A percentile compares a stretch with the other conserved stretches of the same genome.
Conservation (phyloP, 2,888 invertebrate genomes). For the Rotaria macrura region DNA sequence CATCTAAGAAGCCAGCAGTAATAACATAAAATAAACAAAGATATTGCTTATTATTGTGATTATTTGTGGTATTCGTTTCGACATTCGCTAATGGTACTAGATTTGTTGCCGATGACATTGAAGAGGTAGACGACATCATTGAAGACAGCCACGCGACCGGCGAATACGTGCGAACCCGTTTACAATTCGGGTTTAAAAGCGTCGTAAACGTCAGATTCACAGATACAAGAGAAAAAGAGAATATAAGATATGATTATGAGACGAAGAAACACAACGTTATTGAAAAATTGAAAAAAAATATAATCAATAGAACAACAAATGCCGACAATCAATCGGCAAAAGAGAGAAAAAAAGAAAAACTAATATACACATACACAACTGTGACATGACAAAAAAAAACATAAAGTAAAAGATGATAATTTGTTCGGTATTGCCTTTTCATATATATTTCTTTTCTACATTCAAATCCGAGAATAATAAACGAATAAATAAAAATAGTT, state of each 20-base stretch:
- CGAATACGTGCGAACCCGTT: constrained; percentile 5
- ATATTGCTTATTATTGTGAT: constrained; percentile 55
- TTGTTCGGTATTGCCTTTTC: no score
- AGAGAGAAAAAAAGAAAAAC: neutral
- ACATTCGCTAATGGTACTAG: neutral
- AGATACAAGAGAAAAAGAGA: neutral
- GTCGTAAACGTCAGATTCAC: neutral
- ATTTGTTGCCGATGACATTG: neutral
- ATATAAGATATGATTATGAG: neutral
- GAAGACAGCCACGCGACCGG: neutral
- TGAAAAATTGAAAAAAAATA: neutral
- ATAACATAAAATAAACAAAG: constrained; percentile 81
- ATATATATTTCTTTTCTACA: no score
- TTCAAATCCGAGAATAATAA: no score
- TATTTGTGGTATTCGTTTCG: neutral
- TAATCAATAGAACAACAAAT: neutral
- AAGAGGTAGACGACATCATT: neutral
- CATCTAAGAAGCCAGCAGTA: constrained; percentile 82
- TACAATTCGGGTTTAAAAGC: neutral
- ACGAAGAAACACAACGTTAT: neutral
- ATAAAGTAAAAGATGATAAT: no score
- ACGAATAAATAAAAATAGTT: no score
- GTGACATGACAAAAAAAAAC: no score
- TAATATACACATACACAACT: neutral
- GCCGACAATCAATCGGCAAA: neutral